These are phyloP conservation scores for Aphidius ervi DNA, from an alignment of 1,140 invertebrate species.

Conservation along the genomic window DNA sequence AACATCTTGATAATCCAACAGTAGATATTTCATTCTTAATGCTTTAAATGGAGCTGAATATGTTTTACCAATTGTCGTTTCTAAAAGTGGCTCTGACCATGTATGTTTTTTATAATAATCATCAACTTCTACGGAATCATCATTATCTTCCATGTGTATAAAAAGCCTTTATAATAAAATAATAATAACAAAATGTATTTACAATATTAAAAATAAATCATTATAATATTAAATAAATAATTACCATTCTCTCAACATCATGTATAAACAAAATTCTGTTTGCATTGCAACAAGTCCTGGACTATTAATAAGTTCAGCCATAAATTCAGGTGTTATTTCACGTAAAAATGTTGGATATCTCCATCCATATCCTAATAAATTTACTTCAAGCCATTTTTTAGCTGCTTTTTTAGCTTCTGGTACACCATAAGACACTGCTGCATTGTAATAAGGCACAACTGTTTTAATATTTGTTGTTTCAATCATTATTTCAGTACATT, in stretches of 20 bases:
- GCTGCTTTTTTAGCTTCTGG: constrained; percentile 60
- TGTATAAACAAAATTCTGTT: constrained; percentile 78
- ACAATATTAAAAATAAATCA: not conserved
- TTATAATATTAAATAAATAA: not conserved
- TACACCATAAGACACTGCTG: constrained; percentile 66
- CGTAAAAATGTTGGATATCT: constrained; percentile 56
- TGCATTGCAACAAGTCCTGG: constrained; percentile 72
- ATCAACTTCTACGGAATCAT: constrained; percentile 48
- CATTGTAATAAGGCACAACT: constrained; percentile 66
- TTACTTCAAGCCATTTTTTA: constrained; percentile 68
- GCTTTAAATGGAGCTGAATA: constrained; percentile 62
- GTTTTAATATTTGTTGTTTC: constrained; percentile 72
- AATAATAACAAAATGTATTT: constrained; percentile 11
- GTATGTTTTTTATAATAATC: constrained; percentile 44
- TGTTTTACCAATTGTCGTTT: constrained; percentile 57
- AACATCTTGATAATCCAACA: constrained; percentile 69
- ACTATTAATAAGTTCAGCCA: constrained; percentile 63
- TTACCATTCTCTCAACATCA: constrained; percentile 67
- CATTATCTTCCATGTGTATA: constrained; percentile 36
- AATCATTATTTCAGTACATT: constrained; percentile 72
- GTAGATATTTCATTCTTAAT: constrained; percentile 66
- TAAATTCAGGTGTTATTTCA: constrained; percentile 62
- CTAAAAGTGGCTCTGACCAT: constrained; percentile 56
- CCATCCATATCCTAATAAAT: constrained; percentile 61
- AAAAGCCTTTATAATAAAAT: constrained; percentile 36